Evolutionary conservation across 2,113 vertebrate genomes (phyloP), one percentile per base, ranked within the genome.

Genomic region (Tauraco erythrolophus): DNA sequence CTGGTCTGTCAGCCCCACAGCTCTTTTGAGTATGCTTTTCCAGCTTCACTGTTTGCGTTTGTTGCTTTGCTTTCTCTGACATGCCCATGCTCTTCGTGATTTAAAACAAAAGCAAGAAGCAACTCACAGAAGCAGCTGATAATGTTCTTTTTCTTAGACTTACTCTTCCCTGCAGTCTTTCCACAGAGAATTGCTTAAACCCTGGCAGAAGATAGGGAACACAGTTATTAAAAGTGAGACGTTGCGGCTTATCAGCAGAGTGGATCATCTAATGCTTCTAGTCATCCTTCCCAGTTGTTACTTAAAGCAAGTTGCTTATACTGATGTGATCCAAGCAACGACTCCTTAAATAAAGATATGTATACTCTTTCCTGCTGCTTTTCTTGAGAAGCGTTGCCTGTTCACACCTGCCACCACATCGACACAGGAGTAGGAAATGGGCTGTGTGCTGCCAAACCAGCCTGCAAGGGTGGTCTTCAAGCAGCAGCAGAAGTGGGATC

Each of bases 1-100:
- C 81, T 71, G 19, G 60, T 88, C 71, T 2, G 5, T 54, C 25
- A 60, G 27, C 68, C 12, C 0, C 25, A 48, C 0, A 0, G 15
- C 39, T 86, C 31, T 39, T 83, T 70, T n/a, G 30, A 41, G 19
- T 62, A 7, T 45, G 19, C 19, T 88, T 90, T 95, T 78, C 14
- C 39, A 60, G 19, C 61, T 71, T 66, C 60, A 51, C 66, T 69
- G 3, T 68, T 90, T 43, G 46, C 56, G 88, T 96, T 83, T 54
- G 54, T 85, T 80, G 33, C 56, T 65, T 80, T 61, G 24, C 65
- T 78, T 81, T 92, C 2, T 3, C 46, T 77, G 64, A 56, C 2
- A 1, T 51, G 35, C 43, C 80, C 28, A 22, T 57, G 27, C 19
- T 71, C 45, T 84, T 78, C 27, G 8, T 31, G 39, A 10, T 84